These are phyloP conservation scores for Cirrhinus mrigala DNA, from an alignment of 2,797 vertebrate genomes.

Conservation along the genomic window DNA sequence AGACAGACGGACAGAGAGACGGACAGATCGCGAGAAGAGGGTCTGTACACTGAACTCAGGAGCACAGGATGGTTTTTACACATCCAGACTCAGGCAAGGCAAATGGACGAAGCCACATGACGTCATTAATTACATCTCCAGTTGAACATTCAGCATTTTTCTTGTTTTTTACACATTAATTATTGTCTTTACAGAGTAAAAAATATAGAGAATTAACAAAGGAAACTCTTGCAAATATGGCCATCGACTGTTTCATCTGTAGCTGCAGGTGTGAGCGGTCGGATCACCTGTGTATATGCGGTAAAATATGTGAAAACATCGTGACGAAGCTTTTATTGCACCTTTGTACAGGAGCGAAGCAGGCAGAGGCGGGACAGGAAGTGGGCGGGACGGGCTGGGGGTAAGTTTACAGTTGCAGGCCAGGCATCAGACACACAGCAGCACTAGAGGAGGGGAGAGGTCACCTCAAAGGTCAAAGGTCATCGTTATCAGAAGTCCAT, in stretches of 20 bases:
- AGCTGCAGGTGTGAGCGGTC: slow-evolving; percentile 51
- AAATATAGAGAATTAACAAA: slow-evolving; percentile 76
- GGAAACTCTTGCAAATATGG: slow-evolving; percentile 73
- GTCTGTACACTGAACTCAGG: slow-evolving; percentile 79
- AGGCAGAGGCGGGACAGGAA: slow-evolving; percentile 44
- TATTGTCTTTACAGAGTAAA: slow-evolving; percentile 75
- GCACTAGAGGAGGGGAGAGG: slow-evolving; percentile 28
- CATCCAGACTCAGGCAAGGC: slow-evolving; percentile 68
- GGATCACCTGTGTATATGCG: slow-evolving; percentile 26
- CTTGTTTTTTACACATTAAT: slow-evolving; percentile 59
- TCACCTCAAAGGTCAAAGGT: slow-evolving; percentile 41
- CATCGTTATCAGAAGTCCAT: slow-evolving; percentile 39
- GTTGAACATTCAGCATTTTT: slow-evolving; percentile 54
- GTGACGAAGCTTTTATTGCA: slow-evolving; percentile 43
- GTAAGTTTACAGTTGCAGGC: slow-evolving; percentile 49
- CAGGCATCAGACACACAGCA: slow-evolving; percentile 51
- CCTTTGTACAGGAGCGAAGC: slow-evolving; percentile 52
- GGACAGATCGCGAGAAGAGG: background rate
- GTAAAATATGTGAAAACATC: slow-evolving; percentile 41
- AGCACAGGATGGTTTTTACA: slow-evolving; percentile 81
- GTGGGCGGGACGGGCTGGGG: slow-evolving; percentile 5
- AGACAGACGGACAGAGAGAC: slow-evolving; percentile 13
- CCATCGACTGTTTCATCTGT: slow-evolving; percentile 62
- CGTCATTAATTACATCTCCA: slow-evolving; percentile 68
- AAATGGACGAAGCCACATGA: slow-evolving; percentile 70